Evolutionary conservation across 2,888 invertebrate genomes (phyloP).

Genomic region (Fragum sueziense): DNA sequence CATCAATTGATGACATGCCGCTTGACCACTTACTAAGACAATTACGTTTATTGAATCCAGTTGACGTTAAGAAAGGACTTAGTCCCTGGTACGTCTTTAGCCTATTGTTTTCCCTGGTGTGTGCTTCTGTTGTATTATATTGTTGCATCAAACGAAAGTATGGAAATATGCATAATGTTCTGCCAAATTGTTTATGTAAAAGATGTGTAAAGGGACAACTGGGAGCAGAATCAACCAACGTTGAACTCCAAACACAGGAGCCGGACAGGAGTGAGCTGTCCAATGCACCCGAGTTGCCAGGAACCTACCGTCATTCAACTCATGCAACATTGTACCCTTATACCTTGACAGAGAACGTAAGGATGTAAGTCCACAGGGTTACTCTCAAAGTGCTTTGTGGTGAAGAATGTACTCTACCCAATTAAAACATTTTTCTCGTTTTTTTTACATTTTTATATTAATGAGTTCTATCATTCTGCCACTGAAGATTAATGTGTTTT

Average conservation of each 20-base stretch:
- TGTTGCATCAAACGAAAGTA: too few relatives aligned
- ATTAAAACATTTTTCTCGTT: neutral
- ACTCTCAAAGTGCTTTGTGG: neutral
- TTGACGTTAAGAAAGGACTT: too few relatives aligned
- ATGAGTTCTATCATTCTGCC: too few relatives aligned
- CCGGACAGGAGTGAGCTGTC: neutral
- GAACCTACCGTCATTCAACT: neutral
- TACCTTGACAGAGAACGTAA: neutral
- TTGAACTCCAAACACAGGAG: constrained; percentile 7
- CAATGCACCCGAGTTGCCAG: neutral
- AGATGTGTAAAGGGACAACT: constrained; percentile 8
- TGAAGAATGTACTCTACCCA: neutral
- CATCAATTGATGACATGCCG: too few relatives aligned
- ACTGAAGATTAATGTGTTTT: too few relatives aligned
- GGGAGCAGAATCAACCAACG: neutral
- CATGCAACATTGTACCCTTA: neutral
- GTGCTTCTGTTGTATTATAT: too few relatives aligned
- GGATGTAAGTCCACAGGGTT: neutral
- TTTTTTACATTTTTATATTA: neutral
- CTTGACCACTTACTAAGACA: too few relatives aligned
- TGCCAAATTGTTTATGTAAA: constrained; percentile 7
- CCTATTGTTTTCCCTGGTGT: too few relatives aligned
- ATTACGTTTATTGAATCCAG: too few relatives aligned
- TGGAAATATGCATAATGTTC: too few relatives aligned
- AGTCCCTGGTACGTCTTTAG: too few relatives aligned